Evolutionary conservation across 30 jellyfish, hydroid and myxozoan genomes (phyloP), one percentile per base, ranked within the genome.

Genomic region (Aurelia sp.): DNA sequence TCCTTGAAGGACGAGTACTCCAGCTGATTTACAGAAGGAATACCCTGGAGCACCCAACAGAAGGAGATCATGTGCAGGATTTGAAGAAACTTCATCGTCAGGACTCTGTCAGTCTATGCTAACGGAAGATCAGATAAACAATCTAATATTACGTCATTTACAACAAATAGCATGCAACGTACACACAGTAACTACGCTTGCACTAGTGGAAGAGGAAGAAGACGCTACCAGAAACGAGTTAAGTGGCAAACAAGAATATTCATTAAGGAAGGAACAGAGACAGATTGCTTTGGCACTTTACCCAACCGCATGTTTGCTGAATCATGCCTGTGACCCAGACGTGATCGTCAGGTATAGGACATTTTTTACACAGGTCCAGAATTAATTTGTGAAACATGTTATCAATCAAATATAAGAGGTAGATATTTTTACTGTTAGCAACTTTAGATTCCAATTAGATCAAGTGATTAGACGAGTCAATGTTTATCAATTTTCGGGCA

Each of bases 321-420:
- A 89, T 80, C 97, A 89, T 80, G 84, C 97, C 8, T 89, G 97
- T 75, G 97, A 89, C 55, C 97, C 97, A 1, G 97, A 89, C 64
- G 97, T 89, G 65, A 89, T 89, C 44, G 97, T 89, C n/a, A 89
- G 97, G 97, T 89, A 72, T 13, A 59, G 15, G 55, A 44, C 13
- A 44, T 9, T 44, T 41, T n/a, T 44, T 44, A 44, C 15, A 8
- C 55, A 5, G 55, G 1, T 44, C 3, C 55, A 44, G 15, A 8
- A 44, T 44, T 44, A 44, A 44, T 44, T 8, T 44, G 15, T 44
- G 15, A 44, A 44, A 44, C 55, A 16, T 44, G 3, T 44, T 44
- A 12, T 44, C 3, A 44, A 44, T 44, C 55, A 44, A 2, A 44
- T 44, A 1, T 44, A 44, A 8, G 3, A 27, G 7, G 3, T 44